These are phyloP conservation scores for Dromiciops gliroides DNA, from an alignment of 2,113 vertebrate genomes.

Conservation along the genomic window DNA sequence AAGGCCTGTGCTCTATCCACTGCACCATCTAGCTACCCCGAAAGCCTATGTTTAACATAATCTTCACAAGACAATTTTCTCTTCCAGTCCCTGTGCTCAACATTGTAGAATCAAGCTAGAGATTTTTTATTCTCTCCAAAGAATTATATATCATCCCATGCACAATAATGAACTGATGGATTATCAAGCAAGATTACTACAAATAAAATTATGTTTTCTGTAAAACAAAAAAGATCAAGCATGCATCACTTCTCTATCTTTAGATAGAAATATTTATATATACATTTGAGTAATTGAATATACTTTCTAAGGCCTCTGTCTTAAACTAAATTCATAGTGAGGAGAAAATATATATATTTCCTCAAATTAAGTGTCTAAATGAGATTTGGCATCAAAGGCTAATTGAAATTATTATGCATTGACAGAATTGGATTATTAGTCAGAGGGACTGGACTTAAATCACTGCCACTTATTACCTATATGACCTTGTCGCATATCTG, in stretches of 20 bases:
- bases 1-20: no score
- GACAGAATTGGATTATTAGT: not conserved
- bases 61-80: slow-evolving; percentile 72
- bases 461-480: not conserved
- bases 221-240: slow-evolving; percentile 41
- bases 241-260: slow-evolving; percentile 32
- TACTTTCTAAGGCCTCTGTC: slow-evolving; percentile 64
- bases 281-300: not conserved
- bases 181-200: slow-evolving; percentile 80
- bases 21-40: no score
- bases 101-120: slow-evolving; percentile 68
- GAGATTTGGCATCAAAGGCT: slow-evolving; percentile 19
- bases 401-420: not conserved
- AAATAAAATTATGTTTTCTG: slow-evolving; percentile 74
- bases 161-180: slow-evolving; percentile 78
- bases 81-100: slow-evolving; percentile 74
- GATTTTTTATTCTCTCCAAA: slow-evolving; percentile 76
- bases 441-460: not conserved
- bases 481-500: not conserved
- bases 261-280: no score
- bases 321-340: slow-evolving; percentile 35
- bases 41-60: slow-evolving; percentile 75
- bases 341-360: slow-evolving; percentile 46
- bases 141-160: slow-evolving; percentile 73
- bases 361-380: slow-evolving; percentile 5